These are phyloP conservation scores for Rhinella marina DNA, from an alignment of 2,797 vertebrate genomes.

Conservation along the genomic window DNA sequence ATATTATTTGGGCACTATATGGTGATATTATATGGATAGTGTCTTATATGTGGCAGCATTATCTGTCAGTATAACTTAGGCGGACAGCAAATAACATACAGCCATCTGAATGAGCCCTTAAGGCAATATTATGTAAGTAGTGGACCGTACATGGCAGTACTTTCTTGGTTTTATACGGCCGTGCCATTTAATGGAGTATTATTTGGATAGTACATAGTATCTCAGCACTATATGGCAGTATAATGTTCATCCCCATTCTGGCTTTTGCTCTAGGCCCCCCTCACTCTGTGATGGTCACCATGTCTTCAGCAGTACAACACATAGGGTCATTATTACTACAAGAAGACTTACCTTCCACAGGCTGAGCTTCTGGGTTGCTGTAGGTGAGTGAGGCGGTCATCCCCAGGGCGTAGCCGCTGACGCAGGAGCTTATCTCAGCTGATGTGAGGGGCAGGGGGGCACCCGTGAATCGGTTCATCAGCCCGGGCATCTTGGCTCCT, in stretches of 20 bases:
- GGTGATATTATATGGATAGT: too few relatives aligned
- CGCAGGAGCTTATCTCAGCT: conserved; percentile 89
- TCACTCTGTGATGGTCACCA: neutral
- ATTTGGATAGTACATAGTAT: neutral
- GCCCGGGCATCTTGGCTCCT: conserved; percentile 84
- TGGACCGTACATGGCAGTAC: too few relatives aligned
- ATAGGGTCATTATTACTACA: neutral
- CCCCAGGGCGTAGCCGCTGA: conserved; percentile 91
- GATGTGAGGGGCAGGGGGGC: conserved; percentile 83
- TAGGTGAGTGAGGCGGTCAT: conserved; percentile 93
- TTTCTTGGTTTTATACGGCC: neutral
- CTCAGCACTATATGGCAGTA: neutral
- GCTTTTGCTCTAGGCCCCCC: neutral
- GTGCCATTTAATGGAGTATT: neutral
- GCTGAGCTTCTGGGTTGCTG: conserved; percentile 87
- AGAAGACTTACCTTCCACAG: conserved; percentile 85
- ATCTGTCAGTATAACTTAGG: too few relatives aligned
- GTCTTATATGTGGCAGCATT: too few relatives aligned
- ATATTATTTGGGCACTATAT: too few relatives aligned
- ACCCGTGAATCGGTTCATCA: conserved; percentile 82
- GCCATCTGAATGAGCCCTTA: too few relatives aligned
- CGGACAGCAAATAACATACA: too few relatives aligned
- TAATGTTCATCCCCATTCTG: neutral
- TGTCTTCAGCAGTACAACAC: neutral
- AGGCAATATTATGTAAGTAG: too few relatives aligned